Evolutionary conservation across 2,113 vertebrate species (phyloP).

Genomic region (Bubo scandiacus): DNA sequence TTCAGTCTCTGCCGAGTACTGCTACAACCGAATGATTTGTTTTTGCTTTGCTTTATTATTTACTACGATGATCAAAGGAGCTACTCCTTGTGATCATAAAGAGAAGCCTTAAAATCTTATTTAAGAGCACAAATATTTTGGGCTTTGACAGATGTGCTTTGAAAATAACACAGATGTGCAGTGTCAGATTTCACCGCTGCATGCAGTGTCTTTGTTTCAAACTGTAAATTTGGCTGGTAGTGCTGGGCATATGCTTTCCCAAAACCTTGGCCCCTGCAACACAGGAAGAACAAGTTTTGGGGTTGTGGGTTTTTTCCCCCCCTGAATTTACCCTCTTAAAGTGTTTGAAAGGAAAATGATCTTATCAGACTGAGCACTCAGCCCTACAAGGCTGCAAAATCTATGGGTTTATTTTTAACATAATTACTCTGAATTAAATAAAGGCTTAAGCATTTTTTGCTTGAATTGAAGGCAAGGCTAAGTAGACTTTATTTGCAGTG

Average conservation of each 20-base stretch:
- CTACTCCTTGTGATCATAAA: not conserved
- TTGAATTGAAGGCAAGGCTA: not conserved
- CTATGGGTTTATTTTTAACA: conserved; percentile 50
- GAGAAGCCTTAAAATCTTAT: not conserved
- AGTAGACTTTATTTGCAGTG: not conserved
- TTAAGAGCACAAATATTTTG: not conserved
- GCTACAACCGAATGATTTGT: not conserved
- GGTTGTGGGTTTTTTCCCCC: not conserved
- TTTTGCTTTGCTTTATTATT: conserved; percentile 7
- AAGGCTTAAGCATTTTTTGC: not conserved
- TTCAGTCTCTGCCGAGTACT: not conserved
- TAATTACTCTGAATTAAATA: conserved; percentile 9
- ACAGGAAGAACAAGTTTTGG: not conserved
- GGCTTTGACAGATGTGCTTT: conserved; percentile 19
- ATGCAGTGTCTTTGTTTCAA: not conserved
- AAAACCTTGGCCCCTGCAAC: not conserved
- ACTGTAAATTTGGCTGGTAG: not conserved
- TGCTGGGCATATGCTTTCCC: not conserved
- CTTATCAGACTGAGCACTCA: not conserved
- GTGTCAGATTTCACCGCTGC: not conserved
- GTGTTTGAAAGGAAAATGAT: not conserved
- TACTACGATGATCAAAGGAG: not conserved
- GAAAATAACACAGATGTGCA: conserved; percentile 36
- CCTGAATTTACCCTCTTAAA: not conserved
- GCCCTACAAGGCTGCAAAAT: not conserved